Base-by-base conservation (phyloP, 2,888 invertebrate genomes). In the Slavum lentiscoides region DNA sequence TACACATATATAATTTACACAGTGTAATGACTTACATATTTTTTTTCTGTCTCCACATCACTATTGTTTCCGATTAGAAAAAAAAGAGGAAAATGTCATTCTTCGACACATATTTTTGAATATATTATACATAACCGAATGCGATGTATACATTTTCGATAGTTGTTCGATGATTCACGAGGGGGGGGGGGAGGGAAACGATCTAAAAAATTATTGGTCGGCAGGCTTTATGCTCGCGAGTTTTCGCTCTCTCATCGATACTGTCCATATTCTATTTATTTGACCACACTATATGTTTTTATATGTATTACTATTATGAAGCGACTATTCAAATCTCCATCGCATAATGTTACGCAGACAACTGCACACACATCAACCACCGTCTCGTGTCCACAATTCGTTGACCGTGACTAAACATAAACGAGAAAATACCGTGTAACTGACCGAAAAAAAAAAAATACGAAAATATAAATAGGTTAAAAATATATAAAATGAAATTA, bases 391-490 rank as follows among this genome's bases (percentile, higher is more conserved):
- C 21, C 39, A 30, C 49, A 13, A 3, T 1, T 66, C 30, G 23
- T 37, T 17, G 11, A 66, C 74, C 74, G 66, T 74, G 74, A 74
- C 74, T 37, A 19, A 55, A 55, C 66, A 55, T 13, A 21, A 74
- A 74, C 64, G 55, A n/a, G n/a, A 64, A 58, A 74, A 74, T 21
- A 66, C 64, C 74, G 23, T 19, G 19, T 30, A 30, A 30, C 30
- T 30, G 30, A 30, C 30, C 30, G 30, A 4, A 30, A 30, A 30
- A 30, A 2, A 30, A 30, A 30, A 30, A 15, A 11, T 5, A 15
- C 2, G 5, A 30, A 30, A 30, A 30, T 30, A 2, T 30, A 30
- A 30, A 30, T 30, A 30, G 30, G 30, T 30, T 30, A 30, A 30
- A 30, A 30, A 30, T 30, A 30, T 30, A 30, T 30, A 4, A 30